A percentile compares a stretch with the other conserved stretches of the same genome.
These are phyloP conservation scores for Troglohyphantes excavatus DNA, from an alignment of 2,888 invertebrate species.

Conservation along the genomic window DNA sequence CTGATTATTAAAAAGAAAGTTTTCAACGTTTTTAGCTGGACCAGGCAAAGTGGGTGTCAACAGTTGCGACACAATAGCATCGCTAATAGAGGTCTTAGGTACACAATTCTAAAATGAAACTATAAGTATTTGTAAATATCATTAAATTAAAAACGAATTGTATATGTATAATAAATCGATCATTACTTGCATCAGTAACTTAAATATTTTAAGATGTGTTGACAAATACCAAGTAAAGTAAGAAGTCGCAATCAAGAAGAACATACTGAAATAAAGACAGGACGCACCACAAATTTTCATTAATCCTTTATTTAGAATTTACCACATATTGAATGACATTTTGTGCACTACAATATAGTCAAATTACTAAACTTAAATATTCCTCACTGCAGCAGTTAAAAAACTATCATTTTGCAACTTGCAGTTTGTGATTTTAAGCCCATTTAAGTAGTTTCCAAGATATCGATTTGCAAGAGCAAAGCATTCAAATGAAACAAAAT, in stretches of 20 bases:
- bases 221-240: too few relatives aligned
- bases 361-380: constrained; percentile 64
- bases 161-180: too few relatives aligned
- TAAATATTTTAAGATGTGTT: too few relatives aligned
- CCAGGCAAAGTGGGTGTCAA: too few relatives aligned
- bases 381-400: constrained; percentile 40
- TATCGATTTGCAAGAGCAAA: constrained; percentile 62
- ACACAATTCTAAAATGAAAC: too few relatives aligned
- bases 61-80: too few relatives aligned
- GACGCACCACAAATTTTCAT: constrained; percentile 29
- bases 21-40: too few relatives aligned
- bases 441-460: constrained; percentile 58
- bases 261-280: constrained; percentile 2
- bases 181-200: too few relatives aligned
- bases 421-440: constrained; percentile 59
- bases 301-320: constrained; percentile 78
- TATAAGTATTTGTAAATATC: too few relatives aligned
- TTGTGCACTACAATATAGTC: constrained; percentile 75
- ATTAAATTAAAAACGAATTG: too few relatives aligned
- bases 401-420: constrained; percentile 51
- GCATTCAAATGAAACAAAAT: constrained; percentile 62
- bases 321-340: constrained; percentile 78
- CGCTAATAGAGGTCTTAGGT: too few relatives aligned
- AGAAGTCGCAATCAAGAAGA: neutral
- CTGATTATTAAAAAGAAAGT: too few relatives aligned